Conservation (phyloP, 2,888 invertebrate species). For the Notodonta ziczac region DNA sequence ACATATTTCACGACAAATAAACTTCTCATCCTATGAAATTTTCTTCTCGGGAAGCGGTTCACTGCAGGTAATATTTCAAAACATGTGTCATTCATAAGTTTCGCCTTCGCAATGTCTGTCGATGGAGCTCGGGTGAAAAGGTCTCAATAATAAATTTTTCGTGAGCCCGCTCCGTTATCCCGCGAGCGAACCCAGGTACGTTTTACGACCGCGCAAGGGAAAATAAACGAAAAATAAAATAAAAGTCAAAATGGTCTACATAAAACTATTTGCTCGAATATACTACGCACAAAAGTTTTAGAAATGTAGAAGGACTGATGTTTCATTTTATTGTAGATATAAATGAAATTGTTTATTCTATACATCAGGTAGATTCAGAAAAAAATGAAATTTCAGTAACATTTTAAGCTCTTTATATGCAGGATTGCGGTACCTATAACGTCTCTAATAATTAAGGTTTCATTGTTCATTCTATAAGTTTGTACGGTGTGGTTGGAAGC, state of each 20-base stretch:
- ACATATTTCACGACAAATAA: conserved; percentile 84
- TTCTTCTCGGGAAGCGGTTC: conserved; percentile 76
- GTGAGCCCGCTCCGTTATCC: conserved; percentile 81
- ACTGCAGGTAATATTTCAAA: conserved; percentile 84
- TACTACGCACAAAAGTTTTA: conserved; percentile 64
- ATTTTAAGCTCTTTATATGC: too few relatives aligned
- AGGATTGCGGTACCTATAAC: not conserved
- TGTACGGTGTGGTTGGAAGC: conserved; percentile 29
- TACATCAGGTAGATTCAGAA: not conserved
- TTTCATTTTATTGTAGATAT: conserved; percentile 40
- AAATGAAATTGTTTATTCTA: conserved; percentile 39
- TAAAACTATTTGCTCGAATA: conserved; percentile 81
- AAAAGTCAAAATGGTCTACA: conserved; percentile 82
- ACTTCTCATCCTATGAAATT: conserved; percentile 82
- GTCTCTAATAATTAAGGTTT: conserved; percentile 10
- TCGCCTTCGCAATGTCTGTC: conserved; percentile 84
- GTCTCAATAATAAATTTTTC: conserved; percentile 84
- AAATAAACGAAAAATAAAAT: conserved; percentile 85
- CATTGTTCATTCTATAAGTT: conserved; percentile 30
- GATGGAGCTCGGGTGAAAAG: conserved; percentile 82
- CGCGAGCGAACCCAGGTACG: conserved; percentile 81
- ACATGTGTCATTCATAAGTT: conserved; percentile 85
- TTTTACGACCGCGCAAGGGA: conserved; percentile 82
- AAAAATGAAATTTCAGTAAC: too few relatives aligned
- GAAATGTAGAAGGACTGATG: conserved; percentile 56